phyloP scores from a whole-genome alignment of 2,113 vertebrate genomes.

The Mormoops blainvillei region DNA sequence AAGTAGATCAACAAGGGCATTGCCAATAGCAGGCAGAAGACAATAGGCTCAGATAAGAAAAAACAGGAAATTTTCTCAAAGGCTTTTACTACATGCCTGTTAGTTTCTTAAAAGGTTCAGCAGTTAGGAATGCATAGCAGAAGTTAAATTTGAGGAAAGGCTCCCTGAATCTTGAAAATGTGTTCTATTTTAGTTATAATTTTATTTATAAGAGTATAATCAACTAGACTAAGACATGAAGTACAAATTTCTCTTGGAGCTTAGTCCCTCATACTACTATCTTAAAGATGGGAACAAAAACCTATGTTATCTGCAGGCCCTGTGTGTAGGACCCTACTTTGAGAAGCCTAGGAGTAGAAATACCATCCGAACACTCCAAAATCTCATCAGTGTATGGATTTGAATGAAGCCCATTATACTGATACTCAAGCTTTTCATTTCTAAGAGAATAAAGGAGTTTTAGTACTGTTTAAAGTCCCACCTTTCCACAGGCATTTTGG shows the following conservation, averaged over 20 bases:
- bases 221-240: neutral
- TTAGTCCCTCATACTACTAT: neutral
- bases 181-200: neutral
- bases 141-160: neutral
- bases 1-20: neutral
- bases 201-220: neutral
- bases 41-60: neutral
- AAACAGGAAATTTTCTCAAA: neutral
- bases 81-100: neutral
- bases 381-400: neutral
- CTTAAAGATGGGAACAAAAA: neutral
- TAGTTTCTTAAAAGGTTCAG: neutral
- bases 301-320: neutral
- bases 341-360: neutral
- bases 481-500: neutral
- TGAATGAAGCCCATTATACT: neutral
- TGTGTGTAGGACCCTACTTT: neutral
- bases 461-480: neutral
- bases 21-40: neutral
- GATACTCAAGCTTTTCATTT: neutral
- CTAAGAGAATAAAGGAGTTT: neutral
- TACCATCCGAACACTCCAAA: neutral
- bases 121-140: neutral
- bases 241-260: neutral
- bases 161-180: neutral